Evolutionary conservation across 2,797 vertebrate species (phyloP).

Genomic region (Labeo calbasu): DNA sequence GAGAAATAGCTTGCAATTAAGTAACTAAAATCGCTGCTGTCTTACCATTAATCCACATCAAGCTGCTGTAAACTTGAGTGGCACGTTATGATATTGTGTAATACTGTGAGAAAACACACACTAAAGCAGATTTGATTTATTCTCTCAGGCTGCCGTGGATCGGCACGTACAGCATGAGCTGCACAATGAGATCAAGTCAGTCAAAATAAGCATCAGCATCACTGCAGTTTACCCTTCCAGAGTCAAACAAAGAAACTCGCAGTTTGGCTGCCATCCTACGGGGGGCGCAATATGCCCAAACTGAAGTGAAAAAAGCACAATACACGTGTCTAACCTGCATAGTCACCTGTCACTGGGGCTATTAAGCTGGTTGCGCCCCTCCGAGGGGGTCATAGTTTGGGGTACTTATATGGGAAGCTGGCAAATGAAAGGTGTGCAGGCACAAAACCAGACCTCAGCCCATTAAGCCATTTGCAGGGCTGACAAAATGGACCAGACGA

Average conservation of each 20-base stretch:
- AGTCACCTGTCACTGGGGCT: slow-evolving; percentile 21
- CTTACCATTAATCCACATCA: slow-evolving; percentile 9
- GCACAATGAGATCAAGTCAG: slow-evolving; percentile 51
- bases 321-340: slow-evolving; percentile 33
- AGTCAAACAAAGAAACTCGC: slow-evolving; percentile 34
- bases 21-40: slow-evolving; percentile 13
- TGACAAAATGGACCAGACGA: slow-evolving; percentile 63
- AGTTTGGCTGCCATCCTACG: slow-evolving; percentile 58
- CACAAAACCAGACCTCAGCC: slow-evolving; percentile 58
- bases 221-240: slow-evolving; percentile 19
- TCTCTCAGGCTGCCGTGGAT: not conserved
- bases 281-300: slow-evolving; percentile 69
- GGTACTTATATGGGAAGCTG: slow-evolving; percentile 32
- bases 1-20: not conserved
- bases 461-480: slow-evolving; percentile 68
- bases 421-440: slow-evolving; percentile 59
- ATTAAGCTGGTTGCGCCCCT: slow-evolving; percentile 48
- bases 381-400: slow-evolving; percentile 36
- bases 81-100: slow-evolving; percentile 40
- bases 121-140: slow-evolving; percentile 45
- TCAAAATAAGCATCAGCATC: slow-evolving; percentile 42
- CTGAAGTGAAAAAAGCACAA: slow-evolving; percentile 45
- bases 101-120: slow-evolving; percentile 27
- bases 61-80: slow-evolving; percentile 44
- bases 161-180: slow-evolving; percentile 16